phyloP scores from a whole-genome alignment of 2,888 invertebrate species.

The Pandemis cinnamomeana region DNA sequence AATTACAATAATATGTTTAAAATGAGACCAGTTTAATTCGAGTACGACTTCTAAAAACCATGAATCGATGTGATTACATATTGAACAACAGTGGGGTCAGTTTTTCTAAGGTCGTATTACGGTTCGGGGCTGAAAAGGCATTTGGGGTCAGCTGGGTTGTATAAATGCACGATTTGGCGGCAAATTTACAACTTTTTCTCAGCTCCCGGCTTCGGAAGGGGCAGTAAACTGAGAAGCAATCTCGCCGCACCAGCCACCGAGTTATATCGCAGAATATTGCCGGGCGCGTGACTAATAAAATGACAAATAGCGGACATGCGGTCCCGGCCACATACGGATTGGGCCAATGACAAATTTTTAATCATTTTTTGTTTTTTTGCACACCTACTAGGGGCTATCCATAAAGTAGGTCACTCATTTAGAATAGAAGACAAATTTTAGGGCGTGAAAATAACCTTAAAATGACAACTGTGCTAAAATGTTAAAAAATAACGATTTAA shows the following conservation, averaged over 20 bases:
- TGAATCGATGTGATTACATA: conserved; percentile 46
- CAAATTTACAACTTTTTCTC: conserved; percentile 82
- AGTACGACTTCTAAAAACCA: not conserved
- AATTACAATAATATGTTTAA: not conserved
- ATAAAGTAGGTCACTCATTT: too few relatives aligned
- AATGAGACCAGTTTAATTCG: not conserved
- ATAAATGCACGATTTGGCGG: conserved; percentile 79
- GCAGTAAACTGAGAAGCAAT: conserved; percentile 80
- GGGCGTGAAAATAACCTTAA: too few relatives aligned
- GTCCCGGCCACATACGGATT: conserved; percentile 59
- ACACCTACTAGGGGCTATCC: too few relatives aligned
- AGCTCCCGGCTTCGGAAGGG: conserved; percentile 66
- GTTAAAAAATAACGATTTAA: too few relatives aligned
- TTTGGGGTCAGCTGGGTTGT: conserved; percentile 76
- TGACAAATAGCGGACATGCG: conserved; percentile 76
- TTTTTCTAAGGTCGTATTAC: conserved; percentile 65
- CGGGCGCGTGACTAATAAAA: conserved; percentile 78
- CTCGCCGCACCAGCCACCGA: conserved; percentile 67
- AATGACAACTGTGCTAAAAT: too few relatives aligned
- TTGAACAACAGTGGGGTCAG: conserved; percentile 61
- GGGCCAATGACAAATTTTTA: conserved; percentile 52
- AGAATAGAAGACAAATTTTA: too few relatives aligned
- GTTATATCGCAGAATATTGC: conserved; percentile 80
- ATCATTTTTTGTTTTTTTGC: not conserved
- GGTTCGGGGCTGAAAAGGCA: conserved; percentile 60